These are phyloP conservation scores for Artibeus jamaicensis DNA, from an alignment of 2,797 vertebrate genomes.

Conservation along the genomic window DNA sequence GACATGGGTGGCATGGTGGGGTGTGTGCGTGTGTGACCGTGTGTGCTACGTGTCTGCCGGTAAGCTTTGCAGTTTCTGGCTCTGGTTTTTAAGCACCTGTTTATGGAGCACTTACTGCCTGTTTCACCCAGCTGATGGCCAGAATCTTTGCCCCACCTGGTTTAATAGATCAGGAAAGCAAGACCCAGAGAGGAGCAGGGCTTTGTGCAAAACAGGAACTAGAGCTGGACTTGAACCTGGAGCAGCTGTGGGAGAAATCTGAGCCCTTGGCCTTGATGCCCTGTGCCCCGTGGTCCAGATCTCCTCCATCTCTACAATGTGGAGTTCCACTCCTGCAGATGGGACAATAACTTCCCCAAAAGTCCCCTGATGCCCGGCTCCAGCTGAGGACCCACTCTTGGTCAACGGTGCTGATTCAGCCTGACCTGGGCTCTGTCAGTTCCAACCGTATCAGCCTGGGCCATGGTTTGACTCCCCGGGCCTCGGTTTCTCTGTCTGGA, in stretches of 20 bases:
- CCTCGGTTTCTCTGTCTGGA: not conserved
- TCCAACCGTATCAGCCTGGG: not conserved
- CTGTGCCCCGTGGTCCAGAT: accelerated
- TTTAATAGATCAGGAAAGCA: not conserved
- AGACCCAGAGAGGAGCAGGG: not conserved
- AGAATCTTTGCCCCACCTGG: not conserved
- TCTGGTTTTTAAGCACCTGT: not conserved
- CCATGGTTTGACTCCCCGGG: accelerated
- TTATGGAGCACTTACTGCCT: accelerated
- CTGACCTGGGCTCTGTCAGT: not conserved
- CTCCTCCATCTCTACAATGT: not conserved
- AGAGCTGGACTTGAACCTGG: not conserved
- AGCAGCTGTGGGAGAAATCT: not conserved
- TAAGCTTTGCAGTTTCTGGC: not conserved
- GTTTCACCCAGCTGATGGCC: not conserved
- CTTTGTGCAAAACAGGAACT: not conserved
- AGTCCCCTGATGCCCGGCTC: not conserved
- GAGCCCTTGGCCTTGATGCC: not conserved
- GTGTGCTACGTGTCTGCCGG: not conserved
- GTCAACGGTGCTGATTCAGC: not conserved
- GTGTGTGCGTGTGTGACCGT: not conserved
- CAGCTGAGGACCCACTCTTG: not conserved
- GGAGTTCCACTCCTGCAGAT: not conserved
- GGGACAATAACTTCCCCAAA: too few relatives aligned
- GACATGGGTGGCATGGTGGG: not conserved